A percentile compares a stretch with the other conserved stretches of the same genome.
These are phyloP conservation scores for Pseudois nayaur DNA, from an alignment of 2,113 vertebrate species.

Conservation along the genomic window DNA sequence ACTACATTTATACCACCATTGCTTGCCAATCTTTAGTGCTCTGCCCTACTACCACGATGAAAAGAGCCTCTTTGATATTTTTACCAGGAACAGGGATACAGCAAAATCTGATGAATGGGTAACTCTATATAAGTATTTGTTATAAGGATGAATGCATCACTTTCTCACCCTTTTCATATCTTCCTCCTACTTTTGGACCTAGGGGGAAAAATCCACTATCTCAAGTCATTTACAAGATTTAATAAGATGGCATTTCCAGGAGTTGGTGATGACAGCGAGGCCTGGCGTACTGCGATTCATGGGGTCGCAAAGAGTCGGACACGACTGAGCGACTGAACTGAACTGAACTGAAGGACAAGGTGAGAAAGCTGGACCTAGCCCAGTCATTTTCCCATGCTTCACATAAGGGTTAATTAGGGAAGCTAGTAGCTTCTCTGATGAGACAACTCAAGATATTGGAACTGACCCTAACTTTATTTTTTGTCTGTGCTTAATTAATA, in stretches of 20 bases:
- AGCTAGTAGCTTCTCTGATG: neutral
- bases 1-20: neutral
- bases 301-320: too few relatives aligned
- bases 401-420: neutral
- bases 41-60: neutral
- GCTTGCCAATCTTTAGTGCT: neutral
- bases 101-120: neutral
- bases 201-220: neutral
- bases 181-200: neutral
- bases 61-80: neutral
- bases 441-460: neutral
- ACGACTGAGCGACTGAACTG: too few relatives aligned
- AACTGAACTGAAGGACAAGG: neutral
- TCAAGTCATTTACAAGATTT: neutral
- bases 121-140: neutral
- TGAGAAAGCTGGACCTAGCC: neutral
- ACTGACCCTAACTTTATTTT: neutral
- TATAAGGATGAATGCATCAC: neutral
- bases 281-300: too few relatives aligned
- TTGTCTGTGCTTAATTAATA: neutral
- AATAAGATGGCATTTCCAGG: neutral
- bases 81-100: neutral
- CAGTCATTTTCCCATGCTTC: neutral
- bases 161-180: neutral
- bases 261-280: too few relatives aligned